phyloP scores from a whole-genome alignment of 2,797 vertebrate species.

The Sebastes dallii region DNA sequence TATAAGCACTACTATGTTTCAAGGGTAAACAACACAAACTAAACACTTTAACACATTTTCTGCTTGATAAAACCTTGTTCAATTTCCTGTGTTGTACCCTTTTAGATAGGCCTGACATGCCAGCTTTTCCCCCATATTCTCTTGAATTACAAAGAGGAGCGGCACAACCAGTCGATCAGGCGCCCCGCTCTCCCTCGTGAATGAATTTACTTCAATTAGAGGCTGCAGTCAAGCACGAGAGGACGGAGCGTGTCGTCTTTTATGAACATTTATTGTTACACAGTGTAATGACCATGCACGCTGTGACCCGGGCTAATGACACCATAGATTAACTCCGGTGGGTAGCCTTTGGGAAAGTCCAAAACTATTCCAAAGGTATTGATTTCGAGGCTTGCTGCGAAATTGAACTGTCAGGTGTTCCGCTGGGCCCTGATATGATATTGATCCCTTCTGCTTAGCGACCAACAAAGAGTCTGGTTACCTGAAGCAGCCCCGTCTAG shows the following conservation, averaged over 20 bases:
- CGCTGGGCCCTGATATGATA: conserved; percentile 85
- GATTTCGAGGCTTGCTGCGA: conserved; percentile 82
- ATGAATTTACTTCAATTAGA: conserved; percentile 76
- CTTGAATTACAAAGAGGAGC: conserved; percentile 46
- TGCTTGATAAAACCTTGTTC: conserved; percentile 73
- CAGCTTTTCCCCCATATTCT: conserved; percentile 21
- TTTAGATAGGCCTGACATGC: conserved; percentile 40
- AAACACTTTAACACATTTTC: conserved; percentile 70
- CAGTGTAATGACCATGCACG: conserved; percentile 66
- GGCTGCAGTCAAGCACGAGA: conserved; percentile 52
- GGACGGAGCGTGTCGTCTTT: conserved; percentile 60
- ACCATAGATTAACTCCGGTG: conserved; percentile 72
- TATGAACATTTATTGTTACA: conserved; percentile 78
- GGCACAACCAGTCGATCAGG: conserved; percentile 45
- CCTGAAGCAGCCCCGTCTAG: conserved; percentile 46
- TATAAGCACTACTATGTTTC: conserved; percentile 41
- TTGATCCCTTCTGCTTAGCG: conserved; percentile 81
- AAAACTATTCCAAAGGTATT: conserved; percentile 83
- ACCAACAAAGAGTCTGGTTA: conserved; percentile 74
- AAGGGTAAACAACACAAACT: conserved; percentile 65
- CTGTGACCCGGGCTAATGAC: conserved; percentile 75
- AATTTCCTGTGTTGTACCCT: conserved; percentile 60
- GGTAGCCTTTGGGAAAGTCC: conserved; percentile 73
- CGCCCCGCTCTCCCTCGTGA: conserved; percentile 17
- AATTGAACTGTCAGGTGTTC: conserved; percentile 90